Percentiles rank a stretch among this genome's conserved stretches.
Evolutionary conservation across 1,140 invertebrate species (phyloP).

Genomic region (Atta cephalotes): DNA sequence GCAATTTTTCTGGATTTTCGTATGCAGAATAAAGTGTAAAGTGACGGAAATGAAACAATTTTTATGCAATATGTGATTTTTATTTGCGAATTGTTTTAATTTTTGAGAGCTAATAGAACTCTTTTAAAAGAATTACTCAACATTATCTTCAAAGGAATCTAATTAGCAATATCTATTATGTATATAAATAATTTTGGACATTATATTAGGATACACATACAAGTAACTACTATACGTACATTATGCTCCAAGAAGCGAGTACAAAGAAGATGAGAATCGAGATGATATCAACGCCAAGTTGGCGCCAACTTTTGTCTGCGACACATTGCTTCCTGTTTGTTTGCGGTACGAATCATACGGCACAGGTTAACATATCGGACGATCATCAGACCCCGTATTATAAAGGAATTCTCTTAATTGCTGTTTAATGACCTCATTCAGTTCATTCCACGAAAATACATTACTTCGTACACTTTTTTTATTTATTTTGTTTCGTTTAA

Average conservation of each 20-base stretch:
- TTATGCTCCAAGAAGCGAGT: constrained; percentile 50
- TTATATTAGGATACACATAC: background rate
- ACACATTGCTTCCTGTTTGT: constrained; percentile 74
- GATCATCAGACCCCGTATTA: constrained; percentile 31
- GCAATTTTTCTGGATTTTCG: constrained; percentile 4
- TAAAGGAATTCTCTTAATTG: constrained; percentile 59
- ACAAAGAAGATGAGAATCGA: constrained; percentile 55
- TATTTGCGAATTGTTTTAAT: background rate
- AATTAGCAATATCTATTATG: background rate
- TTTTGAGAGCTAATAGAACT: background rate
- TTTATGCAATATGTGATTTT: background rate
- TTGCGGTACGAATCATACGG: constrained; percentile 65
- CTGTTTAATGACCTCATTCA: constrained; percentile 43
- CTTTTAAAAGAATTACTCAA: background rate
- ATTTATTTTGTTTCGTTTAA: background rate
- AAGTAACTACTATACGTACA: constrained; percentile 3
- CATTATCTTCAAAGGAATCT: background rate
- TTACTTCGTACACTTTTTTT: constrained; percentile 1
- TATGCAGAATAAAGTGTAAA: background rate
- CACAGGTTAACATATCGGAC: constrained; percentile 52
- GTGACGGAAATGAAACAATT: background rate
- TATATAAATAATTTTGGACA: background rate
- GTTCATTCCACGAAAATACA: constrained; percentile 32
- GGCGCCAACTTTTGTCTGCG: constrained; percentile 74
- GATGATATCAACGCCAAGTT: constrained; percentile 73